phyloP scores from a whole-genome alignment of 1,140 invertebrate genomes.

The Batillaria attramentaria region DNA sequence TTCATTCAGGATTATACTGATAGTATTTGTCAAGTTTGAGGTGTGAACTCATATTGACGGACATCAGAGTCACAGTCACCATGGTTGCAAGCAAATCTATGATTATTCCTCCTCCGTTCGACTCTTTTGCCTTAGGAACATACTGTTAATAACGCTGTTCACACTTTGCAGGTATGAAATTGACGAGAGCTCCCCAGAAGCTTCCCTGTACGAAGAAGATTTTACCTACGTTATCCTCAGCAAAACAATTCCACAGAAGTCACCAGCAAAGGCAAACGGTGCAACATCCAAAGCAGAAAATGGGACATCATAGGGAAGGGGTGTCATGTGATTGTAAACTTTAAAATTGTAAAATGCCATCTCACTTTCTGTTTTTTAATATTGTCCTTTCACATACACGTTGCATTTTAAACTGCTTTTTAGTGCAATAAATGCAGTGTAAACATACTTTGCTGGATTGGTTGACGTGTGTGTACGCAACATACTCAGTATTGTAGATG shows the following conservation, averaged over 20 bases:
- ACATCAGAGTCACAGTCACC: neutral
- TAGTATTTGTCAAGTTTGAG: no score
- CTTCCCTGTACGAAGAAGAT: slow-evolving; percentile 62
- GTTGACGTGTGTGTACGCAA: no score
- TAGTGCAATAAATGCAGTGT: no score
- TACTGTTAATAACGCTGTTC: slow-evolving; percentile 4
- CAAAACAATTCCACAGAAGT: slow-evolving; percentile 45
- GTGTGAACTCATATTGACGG: no score
- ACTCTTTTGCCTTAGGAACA: neutral
- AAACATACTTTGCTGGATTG: no score
- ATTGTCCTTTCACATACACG: neutral
- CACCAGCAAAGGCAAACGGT: slow-evolving; percentile 35
- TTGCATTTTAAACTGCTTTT: no score
- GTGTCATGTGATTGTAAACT: neutral
- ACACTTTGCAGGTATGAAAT: slow-evolving; percentile 73
- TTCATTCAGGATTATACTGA: no score
- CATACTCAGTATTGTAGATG: no score
- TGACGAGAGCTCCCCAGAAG: slow-evolving; percentile 73
- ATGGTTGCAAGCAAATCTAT: neutral
- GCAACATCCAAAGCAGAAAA: neutral
- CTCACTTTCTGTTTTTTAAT: neutral
- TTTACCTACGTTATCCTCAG: slow-evolving; percentile 67
- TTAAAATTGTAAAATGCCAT: neutral
- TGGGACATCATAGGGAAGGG: no score
- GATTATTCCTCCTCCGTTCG: neutral